Conservation (phyloP, 2,888 invertebrate genomes). For the Brachycybe producta region DNA sequence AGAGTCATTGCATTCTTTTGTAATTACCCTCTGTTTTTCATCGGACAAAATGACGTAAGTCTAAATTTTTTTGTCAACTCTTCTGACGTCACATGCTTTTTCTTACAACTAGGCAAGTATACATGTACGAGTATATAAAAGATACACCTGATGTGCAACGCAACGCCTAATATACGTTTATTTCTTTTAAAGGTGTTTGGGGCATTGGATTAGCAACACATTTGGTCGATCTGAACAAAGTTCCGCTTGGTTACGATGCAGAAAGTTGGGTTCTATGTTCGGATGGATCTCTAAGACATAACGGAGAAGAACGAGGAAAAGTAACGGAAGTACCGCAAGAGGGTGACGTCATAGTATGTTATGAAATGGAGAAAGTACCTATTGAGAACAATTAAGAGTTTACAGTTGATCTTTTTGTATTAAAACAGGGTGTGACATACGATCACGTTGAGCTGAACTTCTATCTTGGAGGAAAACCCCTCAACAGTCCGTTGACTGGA, state of each 20-base stretch:
- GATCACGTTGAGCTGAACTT: conserved; percentile 94
- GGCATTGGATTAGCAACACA: conserved; percentile 85
- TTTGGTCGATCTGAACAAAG: conserved; percentile 69
- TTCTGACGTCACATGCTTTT: no score
- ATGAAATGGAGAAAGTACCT: not conserved
- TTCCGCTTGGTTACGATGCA: conserved; percentile 73
- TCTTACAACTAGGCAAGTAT: not conserved
- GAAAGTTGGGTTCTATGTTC: conserved; percentile 90
- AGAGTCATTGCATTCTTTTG: no score
- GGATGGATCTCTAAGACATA: conserved; percentile 73
- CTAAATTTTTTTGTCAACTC: no score
- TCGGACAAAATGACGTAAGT: no score
- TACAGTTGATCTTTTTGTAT: not conserved
- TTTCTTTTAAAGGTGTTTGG: conserved; percentile 51
- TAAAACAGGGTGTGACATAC: conserved; percentile 68
- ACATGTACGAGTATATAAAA: not conserved
- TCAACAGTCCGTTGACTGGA: conserved; percentile 72
- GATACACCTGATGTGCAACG: not conserved
- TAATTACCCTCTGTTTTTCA: no score
- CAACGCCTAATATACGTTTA: no score
- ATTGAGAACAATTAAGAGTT: not conserved
- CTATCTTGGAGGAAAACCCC: conserved; percentile 76
- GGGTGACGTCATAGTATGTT: conserved; percentile 70
- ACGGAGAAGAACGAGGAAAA: conserved; percentile 62
- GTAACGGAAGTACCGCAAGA: conserved; percentile 59